Conservation (phyloP, 2,113 vertebrate species). For the Lota lota region DNA sequence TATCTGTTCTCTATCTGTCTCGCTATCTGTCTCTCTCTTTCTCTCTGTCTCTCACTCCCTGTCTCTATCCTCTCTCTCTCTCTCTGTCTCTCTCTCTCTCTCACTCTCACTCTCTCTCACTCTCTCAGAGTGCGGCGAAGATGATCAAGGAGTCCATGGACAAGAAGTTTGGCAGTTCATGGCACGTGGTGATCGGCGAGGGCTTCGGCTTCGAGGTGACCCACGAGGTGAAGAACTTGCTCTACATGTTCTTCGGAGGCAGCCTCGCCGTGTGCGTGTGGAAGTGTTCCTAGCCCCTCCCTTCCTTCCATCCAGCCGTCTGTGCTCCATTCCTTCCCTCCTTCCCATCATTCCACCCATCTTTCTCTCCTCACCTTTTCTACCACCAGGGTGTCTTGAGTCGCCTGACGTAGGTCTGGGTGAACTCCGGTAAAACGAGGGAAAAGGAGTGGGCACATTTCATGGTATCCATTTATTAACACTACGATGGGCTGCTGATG, state of each 20-base stretch:
- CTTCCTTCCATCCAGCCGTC: slow-evolving; percentile 14
- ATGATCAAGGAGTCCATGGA: slow-evolving; percentile 99
- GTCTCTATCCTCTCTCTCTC: too few species aligned
- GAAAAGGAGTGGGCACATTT: not conserved
- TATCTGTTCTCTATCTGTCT: too few species aligned
- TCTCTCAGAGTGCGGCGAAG: slow-evolving; percentile 87
- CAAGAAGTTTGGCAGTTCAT: slow-evolving; percentile 97
- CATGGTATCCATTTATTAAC: too few species aligned
- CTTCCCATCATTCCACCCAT: too few species aligned
- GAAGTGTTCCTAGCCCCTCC: slow-evolving; percentile 89
- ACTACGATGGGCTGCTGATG: too few species aligned
- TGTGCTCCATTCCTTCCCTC: slow-evolving; percentile 9
- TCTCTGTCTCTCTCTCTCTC: too few species aligned
- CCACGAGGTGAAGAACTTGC: slow-evolving; percentile 93
- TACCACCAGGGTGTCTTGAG: not conserved
- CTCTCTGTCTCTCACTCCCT: not conserved
- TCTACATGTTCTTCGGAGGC: slow-evolving; percentile 97
- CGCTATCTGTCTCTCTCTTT: too few species aligned
- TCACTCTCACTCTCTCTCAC: too few species aligned
- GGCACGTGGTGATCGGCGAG: slow-evolving; percentile 97
- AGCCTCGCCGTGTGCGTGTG: slow-evolving; percentile 94
- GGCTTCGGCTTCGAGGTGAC: slow-evolving; percentile 96
- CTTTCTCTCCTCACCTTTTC: not conserved
- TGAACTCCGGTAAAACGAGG: not conserved
- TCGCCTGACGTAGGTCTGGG: not conserved